Base-by-base conservation (phyloP, 64 coral and sea anemone species). In the Acropora tenuis region DNA sequence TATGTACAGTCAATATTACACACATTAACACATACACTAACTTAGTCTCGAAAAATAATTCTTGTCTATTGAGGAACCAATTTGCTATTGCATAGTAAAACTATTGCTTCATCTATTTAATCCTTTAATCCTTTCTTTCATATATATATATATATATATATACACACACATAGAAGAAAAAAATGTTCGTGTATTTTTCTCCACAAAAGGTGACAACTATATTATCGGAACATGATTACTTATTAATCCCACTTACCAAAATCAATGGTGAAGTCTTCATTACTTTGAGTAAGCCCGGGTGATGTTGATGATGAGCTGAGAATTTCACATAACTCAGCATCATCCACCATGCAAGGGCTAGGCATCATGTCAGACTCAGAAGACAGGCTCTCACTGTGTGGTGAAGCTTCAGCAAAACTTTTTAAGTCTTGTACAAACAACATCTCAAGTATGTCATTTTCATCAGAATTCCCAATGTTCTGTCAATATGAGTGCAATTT, bases 291-390 rank as follows among this genome's bases (percentile, higher is more conserved):
- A 30, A 94, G 48, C 9, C 89, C 95, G 71, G 90, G 88, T 87
- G 83, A 79, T 65, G 83, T 73, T 47, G 89, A 71, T 77, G 92
- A 77, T 48, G 65, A 85, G 43, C 92, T 97, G 13, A 91, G 80
- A 73, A 87, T 86, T 15, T 95, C 89, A 65, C 61, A 48, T 19
- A 78, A 79, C 41, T 78, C 53, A 18, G 74, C 92, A 77, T 90
- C 89, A 65, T 94, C 95, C n/a, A 75, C 74, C 12, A 74, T 83
- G 42, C 86, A 81, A 71, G 95, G 95, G 87, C 95, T 97, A 15
- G 95, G 85, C 0, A 73, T 97, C 79, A 94, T 46, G 73, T 88
- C 86, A 66, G 95, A 97, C 69, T 97, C 95, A 60, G 95, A 97
- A 17, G 92, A 93, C 4, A 89, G 88, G 66, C 88, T 97, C 20